Evolutionary conservation across 64 coral and sea anemone species (phyloP).

Genomic region (Porites lutea): DNA sequence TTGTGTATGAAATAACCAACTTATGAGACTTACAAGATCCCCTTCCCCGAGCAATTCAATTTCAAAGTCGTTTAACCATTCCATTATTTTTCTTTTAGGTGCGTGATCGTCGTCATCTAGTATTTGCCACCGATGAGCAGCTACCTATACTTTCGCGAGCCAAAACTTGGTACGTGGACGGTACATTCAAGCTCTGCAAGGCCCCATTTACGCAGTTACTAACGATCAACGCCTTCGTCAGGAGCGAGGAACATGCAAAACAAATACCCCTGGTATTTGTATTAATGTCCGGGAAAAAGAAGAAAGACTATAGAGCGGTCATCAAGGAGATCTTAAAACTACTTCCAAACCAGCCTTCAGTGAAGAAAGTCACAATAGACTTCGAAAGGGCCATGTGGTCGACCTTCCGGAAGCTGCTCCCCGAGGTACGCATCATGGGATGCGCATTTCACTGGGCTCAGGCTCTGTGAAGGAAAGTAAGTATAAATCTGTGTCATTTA

Average conservation of each 20-base stretch:
- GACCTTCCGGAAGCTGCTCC: not conserved
- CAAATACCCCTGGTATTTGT: no score
- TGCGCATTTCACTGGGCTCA: conserved; percentile 65
- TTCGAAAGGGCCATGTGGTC: conserved; percentile 55
- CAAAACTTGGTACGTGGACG: no score
- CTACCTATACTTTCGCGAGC: no score
- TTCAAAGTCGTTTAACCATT: not conserved
- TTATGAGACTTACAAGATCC: no score
- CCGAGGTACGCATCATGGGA: conserved; percentile 30
- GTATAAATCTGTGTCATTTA: not conserved
- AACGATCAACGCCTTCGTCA: no score
- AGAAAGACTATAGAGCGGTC: not conserved
- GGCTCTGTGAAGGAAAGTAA: conserved; percentile 49
- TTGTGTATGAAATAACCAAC: no score
- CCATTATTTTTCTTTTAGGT: not conserved
- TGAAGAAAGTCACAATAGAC: conserved; percentile 27
- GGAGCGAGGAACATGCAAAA: no score
- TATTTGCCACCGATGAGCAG: not conserved
- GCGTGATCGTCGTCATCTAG: not conserved
- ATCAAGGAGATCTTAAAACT: not conserved
- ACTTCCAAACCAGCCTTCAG: conserved; percentile 5
- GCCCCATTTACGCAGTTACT: no score
- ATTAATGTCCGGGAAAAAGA: not conserved
- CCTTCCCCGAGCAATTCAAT: not conserved
- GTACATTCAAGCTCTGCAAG: no score